Conservation (phyloP, 2,888 invertebrate genomes). For the Cacoxenus indagator region DNA sequence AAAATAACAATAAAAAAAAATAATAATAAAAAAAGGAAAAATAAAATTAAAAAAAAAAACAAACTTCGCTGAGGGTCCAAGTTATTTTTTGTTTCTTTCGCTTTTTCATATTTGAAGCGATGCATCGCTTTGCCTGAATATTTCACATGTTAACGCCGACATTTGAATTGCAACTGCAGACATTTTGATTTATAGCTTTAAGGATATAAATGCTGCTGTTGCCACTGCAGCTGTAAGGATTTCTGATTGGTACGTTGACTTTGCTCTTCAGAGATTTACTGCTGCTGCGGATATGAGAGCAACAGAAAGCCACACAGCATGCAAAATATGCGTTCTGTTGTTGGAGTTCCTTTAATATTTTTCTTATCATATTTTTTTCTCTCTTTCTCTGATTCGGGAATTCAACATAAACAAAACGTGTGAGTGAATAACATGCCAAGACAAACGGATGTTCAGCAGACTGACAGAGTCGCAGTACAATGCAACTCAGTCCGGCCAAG, state of each 20-base stretch:
- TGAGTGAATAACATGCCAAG: not conserved
- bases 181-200: constrained; percentile 33
- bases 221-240: constrained; percentile 17
- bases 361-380: too few species aligned
- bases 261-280: not conserved
- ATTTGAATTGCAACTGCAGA: constrained; percentile 53
- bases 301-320: not conserved
- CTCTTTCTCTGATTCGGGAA: too few species aligned
- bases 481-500: not conserved
- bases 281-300: constrained; percentile 1
- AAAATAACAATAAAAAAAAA: not conserved
- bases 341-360: not conserved
- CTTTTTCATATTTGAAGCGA: not conserved
- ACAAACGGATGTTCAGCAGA: constrained; percentile 14
- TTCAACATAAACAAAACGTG: not conserved
- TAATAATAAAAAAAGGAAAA: not conserved
- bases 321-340: not conserved
- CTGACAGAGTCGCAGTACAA: not conserved
- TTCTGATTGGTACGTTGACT: constrained; percentile 15
- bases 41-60: constrained; percentile 1
- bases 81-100: not conserved
- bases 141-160: constrained; percentile 66
- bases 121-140: constrained; percentile 51
- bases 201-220: constrained; percentile 27
- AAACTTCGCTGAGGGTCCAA: not conserved